Evolutionary conservation across 2,888 invertebrate species (phyloP), one percentile per base, ranked within the genome.

Genomic region (Apocheima hispidaria): DNA sequence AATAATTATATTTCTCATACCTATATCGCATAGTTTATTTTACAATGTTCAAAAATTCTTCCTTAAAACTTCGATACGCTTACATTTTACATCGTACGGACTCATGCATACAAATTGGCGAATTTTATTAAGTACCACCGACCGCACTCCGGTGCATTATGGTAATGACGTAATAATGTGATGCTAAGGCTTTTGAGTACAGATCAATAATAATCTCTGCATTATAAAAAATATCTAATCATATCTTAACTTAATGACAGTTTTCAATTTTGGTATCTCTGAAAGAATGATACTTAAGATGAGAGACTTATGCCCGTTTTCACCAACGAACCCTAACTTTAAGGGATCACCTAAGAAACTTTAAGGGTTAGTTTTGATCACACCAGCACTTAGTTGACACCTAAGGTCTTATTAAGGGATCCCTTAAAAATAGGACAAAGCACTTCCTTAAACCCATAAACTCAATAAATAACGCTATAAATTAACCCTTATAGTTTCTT

Each of bases 141-240:
- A 21, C 70, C 61, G 83, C 83, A 80, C 79, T 82, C 76, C 74
- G 80, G 86, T 87, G 84, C 87, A 89, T 89, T 89, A 89, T 87
- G 88, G 75, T 89, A 90, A 90, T 89, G 82, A 79, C 73, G 85
- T 87, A 84, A 87, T 87, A 89, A 88, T 84, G 83, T 79, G 79
- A 77, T 81, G 84, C 81, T 77, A 78, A 82, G 18, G 21, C 16
- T 53, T 49, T 36, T 16, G 20, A 57, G 40, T 55, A 52, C 26
- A 21, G 51, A 28, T 35, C 35, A 57, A 20, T 41, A 44, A 14
- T 16, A 26, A 33, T 40, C 18, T 46, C 21, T 26, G 9, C 10
- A 12, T n/a, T 53, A 41, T 51, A 40, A 40, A 20, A 51, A 30
- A 30, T 28, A n/a, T n/a, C n/a, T n/a, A 51, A 51, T 51, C 20